Conservation (phyloP, 2,888 invertebrate genomes). For the Lasioglossum leucozonium region DNA sequence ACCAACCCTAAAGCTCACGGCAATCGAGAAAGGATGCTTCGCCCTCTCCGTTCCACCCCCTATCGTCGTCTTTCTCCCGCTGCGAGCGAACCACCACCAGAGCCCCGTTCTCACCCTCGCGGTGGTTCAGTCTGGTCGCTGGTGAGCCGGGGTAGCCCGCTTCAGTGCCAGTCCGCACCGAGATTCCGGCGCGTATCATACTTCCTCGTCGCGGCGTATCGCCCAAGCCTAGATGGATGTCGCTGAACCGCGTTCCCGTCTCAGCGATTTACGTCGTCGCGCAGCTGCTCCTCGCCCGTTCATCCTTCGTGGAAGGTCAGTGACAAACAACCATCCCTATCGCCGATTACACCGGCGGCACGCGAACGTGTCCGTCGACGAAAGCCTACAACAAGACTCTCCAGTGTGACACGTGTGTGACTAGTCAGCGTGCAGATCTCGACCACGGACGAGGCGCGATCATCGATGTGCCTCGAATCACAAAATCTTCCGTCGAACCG, state of each 20-base stretch:
- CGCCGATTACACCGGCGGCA: too few relatives aligned
- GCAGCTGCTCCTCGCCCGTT: constrained; percentile 69
- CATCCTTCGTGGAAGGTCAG: constrained; percentile 80
- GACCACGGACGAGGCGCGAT: not conserved
- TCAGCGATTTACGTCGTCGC: constrained; percentile 77
- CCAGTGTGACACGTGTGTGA: constrained; percentile 9
- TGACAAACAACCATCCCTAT: constrained; percentile 54
- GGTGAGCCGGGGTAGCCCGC: constrained; percentile 64
- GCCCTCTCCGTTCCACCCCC: constrained; percentile 7
- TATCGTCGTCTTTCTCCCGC: constrained; percentile 32
- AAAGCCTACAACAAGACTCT: not conserved
- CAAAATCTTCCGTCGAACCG: not conserved
- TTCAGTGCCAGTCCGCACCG: constrained; percentile 81
- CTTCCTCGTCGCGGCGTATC: constrained; percentile 78
- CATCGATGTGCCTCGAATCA: not conserved
- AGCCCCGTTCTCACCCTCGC: constrained; percentile 47
- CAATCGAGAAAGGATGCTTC: constrained; percentile 70
- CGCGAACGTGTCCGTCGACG: not conserved
- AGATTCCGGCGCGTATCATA: constrained; percentile 82
- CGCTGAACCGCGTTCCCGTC: constrained; percentile 80
- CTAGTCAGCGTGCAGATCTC: not conserved
- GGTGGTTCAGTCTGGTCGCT: constrained; percentile 61
- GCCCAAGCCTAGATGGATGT: constrained; percentile 83
- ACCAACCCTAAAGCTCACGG: constrained; percentile 73
- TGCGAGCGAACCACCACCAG: constrained; percentile 16